Conservation (phyloP, 2,888 invertebrate species). For the Thereva unica region DNA sequence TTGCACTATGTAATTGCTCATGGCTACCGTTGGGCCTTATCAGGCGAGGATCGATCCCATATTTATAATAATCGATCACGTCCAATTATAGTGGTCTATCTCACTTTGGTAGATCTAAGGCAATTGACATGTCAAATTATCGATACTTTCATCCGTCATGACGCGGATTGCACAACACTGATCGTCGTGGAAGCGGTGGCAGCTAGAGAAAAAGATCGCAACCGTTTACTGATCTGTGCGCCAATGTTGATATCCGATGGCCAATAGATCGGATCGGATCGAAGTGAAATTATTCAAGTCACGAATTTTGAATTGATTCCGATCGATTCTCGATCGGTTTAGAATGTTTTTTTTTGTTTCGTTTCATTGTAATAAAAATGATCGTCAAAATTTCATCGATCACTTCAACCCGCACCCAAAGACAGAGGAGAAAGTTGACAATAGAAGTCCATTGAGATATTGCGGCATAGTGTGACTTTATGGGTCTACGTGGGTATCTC, state of each 20-base stretch:
- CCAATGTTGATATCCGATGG: neutral
- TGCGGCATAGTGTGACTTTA: neutral
- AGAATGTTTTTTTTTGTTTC: neutral
- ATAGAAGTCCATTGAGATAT: neutral
- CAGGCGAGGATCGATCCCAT: neutral
- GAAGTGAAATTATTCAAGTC: slow-evolving; percentile 8
- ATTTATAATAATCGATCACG: slow-evolving; percentile 18
- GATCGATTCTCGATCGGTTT: neutral
- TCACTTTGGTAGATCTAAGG: slow-evolving; percentile 9
- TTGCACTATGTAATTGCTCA: slow-evolving; percentile 1
- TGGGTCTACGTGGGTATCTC: neutral
- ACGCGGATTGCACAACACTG: slow-evolving; percentile 3
- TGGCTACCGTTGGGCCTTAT: slow-evolving; percentile 6
- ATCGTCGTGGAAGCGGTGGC: too few species aligned
- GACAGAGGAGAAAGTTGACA: slow-evolving; percentile 6
- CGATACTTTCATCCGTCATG: neutral
- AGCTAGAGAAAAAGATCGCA: too few species aligned
- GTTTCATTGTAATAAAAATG: neutral
- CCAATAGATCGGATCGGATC: slow-evolving; percentile 4
- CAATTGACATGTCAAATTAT: slow-evolving; percentile 19
- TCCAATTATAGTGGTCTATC: slow-evolving; percentile 7
- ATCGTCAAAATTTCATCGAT: neutral
- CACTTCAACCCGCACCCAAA: neutral
- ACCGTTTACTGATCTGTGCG: neutral
- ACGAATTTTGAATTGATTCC: slow-evolving; percentile 7